A percentile compares a stretch with the other conserved stretches of the same genome.
Evolutionary conservation across 2,797 vertebrate species (phyloP).

Genomic region (Pseudotriccus pelzelni): DNA sequence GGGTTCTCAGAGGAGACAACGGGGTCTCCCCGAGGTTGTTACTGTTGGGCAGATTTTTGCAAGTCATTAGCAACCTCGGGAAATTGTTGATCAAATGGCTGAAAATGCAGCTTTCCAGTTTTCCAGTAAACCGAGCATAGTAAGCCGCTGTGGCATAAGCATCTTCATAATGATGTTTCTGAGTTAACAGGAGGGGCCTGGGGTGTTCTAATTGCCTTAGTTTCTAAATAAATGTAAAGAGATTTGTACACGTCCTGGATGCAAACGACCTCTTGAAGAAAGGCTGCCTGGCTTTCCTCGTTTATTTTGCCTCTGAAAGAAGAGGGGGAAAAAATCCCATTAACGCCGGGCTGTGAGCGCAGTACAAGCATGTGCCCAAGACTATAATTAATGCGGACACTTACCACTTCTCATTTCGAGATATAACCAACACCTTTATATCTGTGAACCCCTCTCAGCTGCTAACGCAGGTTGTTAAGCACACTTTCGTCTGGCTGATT

Average conservation of each 20-base stretch:
- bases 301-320: neutral
- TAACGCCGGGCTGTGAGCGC: neutral
- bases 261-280: neutral
- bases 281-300: neutral
- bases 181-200: slow-evolving; percentile 45
- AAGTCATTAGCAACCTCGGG: slow-evolving; percentile 49
- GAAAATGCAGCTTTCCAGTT: slow-evolving; percentile 43
- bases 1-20: neutral
- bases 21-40: slow-evolving; percentile 19
- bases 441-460: neutral
- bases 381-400: neutral
- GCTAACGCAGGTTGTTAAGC: neutral
- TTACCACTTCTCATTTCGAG: neutral
- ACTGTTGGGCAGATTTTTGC: slow-evolving; percentile 33
- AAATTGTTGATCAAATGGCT: slow-evolving; percentile 40
- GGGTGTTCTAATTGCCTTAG: slow-evolving; percentile 50
- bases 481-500: neutral
- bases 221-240: slow-evolving; percentile 42
- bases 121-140: slow-evolving; percentile 23
- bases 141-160: slow-evolving; percentile 22
- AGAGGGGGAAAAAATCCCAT: neutral
- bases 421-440: neutral
- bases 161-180: slow-evolving; percentile 41
- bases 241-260: neutral
- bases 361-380: neutral